These are phyloP conservation scores for Gymnosoma rotundatum DNA, from an alignment of 2,888 invertebrate species.

Conservation along the genomic window DNA sequence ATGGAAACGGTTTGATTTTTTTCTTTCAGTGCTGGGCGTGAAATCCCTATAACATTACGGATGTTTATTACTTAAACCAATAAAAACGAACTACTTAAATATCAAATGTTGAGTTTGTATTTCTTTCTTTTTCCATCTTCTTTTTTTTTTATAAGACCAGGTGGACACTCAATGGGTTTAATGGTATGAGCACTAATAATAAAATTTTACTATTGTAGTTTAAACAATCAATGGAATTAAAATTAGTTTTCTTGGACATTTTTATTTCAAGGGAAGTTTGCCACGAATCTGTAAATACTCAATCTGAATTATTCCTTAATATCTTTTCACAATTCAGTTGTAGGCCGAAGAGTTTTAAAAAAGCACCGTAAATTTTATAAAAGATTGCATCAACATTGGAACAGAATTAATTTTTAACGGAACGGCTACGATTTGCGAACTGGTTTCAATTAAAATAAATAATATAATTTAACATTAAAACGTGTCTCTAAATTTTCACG, in stretches of 20 bases:
- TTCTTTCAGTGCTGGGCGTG: neutral
- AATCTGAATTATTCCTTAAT: too few species aligned
- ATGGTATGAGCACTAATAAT: constrained; percentile 31
- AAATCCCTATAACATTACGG: neutral
- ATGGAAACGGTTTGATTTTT: neutral
- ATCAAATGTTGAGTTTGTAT: constrained; percentile 40
- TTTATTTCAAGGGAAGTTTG: constrained; percentile 5
- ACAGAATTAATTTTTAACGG: too few species aligned
- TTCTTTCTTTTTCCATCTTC: neutral
- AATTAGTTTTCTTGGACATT: constrained; percentile 17
- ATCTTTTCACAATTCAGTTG: too few species aligned
- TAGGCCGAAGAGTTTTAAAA: too few species aligned
- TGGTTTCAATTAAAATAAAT: too few species aligned
- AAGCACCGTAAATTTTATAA: too few species aligned
- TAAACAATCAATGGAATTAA: constrained; percentile 49
- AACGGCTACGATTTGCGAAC: too few species aligned
- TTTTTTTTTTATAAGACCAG: constrained; percentile 5
- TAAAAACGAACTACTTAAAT: constrained; percentile 51
- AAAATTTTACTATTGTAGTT: constrained; percentile 43
- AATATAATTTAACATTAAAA: too few species aligned
- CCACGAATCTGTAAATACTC: neutral
- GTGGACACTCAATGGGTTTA: constrained; percentile 2
- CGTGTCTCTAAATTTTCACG: too few species aligned
- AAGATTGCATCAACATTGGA: too few species aligned
- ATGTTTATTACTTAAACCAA: constrained; percentile 51